phyloP scores from a whole-genome alignment of 2,888 invertebrate species.

The Diploptera punctata region DNA sequence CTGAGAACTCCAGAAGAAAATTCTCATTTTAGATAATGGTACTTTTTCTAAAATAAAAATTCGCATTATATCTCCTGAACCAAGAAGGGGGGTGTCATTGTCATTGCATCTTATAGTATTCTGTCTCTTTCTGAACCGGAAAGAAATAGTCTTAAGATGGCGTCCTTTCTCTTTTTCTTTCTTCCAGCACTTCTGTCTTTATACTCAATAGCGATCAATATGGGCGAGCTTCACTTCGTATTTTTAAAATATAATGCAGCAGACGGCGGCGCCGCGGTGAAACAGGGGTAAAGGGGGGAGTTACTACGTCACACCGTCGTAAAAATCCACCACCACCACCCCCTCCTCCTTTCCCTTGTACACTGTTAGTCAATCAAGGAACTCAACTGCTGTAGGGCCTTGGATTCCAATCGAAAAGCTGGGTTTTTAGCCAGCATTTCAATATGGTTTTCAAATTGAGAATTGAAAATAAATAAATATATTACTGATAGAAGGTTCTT shows the following conservation, averaged over 20 bases:
- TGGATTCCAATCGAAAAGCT: no score
- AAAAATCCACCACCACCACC: conserved; percentile 8
- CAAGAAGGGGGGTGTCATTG: no score
- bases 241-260: conserved; percentile 43
- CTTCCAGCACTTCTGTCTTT: conserved; percentile 24
- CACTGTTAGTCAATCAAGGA: conserved; percentile 8
- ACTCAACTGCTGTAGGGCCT: not conserved
- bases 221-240: conserved; percentile 39
- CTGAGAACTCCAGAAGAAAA: no score
- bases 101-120: no score
- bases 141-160: conserved; percentile 41
- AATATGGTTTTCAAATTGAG: no score
- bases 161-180: conserved; percentile 29
- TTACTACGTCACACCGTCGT: conserved; percentile 33
- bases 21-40: no score
- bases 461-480: no score
- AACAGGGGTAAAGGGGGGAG: not conserved
- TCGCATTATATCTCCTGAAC: no score
- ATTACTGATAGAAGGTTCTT: no score
- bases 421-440: no score
- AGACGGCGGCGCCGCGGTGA: conserved; percentile 36
- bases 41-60: no score
- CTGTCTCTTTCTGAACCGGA: conserved; percentile 15
- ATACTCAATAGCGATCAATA: conserved; percentile 44
- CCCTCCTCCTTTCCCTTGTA: not conserved